phyloP scores from a whole-genome alignment of 2,113 vertebrate species.

The Cebidichthys violaceus region DNA sequence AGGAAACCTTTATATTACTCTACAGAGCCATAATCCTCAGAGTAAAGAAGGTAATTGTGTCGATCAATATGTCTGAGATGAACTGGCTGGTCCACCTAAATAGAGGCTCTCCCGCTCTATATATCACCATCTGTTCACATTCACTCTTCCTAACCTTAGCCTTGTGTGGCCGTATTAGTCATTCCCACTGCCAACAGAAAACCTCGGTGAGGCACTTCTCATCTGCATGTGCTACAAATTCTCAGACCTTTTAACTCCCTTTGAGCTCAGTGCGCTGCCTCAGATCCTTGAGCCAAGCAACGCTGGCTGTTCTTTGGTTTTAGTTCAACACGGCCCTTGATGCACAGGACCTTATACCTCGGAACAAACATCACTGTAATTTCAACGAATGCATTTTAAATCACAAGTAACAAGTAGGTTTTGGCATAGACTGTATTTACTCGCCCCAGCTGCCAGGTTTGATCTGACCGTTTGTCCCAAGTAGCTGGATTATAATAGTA shows the following conservation, averaged over 20 bases:
- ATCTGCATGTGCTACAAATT: constrained; percentile 38
- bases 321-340: neutral
- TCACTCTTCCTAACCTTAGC: constrained; percentile 63
- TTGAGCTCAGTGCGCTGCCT: neutral
- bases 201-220: neutral
- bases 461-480: neutral
- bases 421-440: neutral
- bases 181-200: constrained; percentile 32
- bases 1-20: constrained; percentile 85
- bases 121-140: constrained; percentile 72
- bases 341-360: neutral
- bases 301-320: neutral
- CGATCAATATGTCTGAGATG: constrained; percentile 79
- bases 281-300: neutral
- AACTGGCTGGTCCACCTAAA: constrained; percentile 72
- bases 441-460: neutral
- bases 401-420: neutral
- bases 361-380: neutral
- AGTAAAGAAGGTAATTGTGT: constrained; percentile 81
- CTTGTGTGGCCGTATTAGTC: constrained; percentile 63
- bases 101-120: constrained; percentile 54
- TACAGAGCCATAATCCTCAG: constrained; percentile 79
- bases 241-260: constrained; percentile 8
- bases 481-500: neutral
- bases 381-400: neutral